These are phyloP conservation scores for Eupithecia insigniata DNA, from an alignment of 2,888 invertebrate species.

Conservation along the genomic window DNA sequence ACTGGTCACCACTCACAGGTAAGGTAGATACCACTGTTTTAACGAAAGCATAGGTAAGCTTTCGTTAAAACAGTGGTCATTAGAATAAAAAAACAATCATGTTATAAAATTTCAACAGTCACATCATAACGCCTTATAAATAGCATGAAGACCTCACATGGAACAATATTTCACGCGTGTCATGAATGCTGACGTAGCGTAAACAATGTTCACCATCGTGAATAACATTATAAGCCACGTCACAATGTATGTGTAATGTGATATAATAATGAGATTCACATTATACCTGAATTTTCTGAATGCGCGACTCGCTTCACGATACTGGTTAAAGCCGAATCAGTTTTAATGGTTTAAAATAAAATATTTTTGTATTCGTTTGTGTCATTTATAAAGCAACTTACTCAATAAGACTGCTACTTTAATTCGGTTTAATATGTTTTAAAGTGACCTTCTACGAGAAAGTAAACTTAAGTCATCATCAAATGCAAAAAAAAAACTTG, in stretches of 20 bases:
- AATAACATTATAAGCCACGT: slow-evolving; percentile 15
- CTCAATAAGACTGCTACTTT: background rate
- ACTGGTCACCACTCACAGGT: background rate
- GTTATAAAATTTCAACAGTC: background rate
- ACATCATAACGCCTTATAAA: slow-evolving; percentile 1
- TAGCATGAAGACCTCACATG: slow-evolving; percentile 34
- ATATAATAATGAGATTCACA: slow-evolving; percentile 5
- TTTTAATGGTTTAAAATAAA: background rate
- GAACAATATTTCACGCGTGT: slow-evolving; percentile 42
- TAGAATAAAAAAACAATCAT: background rate
- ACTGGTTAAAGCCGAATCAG: background rate
- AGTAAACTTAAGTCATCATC: background rate
- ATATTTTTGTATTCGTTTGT: background rate
- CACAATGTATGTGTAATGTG: slow-evolving; percentile 26
- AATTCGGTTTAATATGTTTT: background rate
- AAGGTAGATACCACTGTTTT: background rate
- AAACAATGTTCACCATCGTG: slow-evolving; percentile 37
- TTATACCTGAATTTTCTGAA: background rate
- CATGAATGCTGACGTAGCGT: slow-evolving; percentile 42
- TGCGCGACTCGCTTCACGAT: background rate
- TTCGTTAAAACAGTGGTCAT: background rate
- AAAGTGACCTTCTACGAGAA: background rate
- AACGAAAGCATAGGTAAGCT: too few species aligned
- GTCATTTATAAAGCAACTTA: too few species aligned
- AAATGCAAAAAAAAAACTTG: too few species aligned